A percentile compares a stretch with the other conserved stretches of the same genome.
Conservation (phyloP, 2,797 vertebrate species). For the Myotis findleyi region DNA sequence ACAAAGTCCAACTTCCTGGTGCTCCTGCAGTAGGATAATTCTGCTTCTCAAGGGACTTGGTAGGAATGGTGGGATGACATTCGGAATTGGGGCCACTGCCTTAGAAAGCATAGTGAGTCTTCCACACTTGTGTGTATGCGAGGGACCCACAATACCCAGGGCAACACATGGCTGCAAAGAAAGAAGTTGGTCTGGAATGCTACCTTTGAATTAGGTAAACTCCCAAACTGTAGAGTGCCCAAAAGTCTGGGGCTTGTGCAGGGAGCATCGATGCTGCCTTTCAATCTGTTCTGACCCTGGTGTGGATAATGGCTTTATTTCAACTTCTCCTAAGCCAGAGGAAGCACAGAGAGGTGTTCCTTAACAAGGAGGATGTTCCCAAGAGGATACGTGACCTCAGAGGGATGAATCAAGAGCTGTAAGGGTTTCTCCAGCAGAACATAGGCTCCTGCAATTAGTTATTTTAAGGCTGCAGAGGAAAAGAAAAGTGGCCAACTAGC, state of each 20-base stretch:
- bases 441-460: background rate
- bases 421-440: background rate
- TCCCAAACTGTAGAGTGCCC: too few species aligned
- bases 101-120: background rate
- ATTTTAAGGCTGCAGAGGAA: background rate
- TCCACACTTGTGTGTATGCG: rapidly evolving
- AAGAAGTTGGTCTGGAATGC: background rate
- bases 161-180: rapidly evolving
- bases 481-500: background rate
- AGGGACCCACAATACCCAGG: too few species aligned
- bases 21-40: rapidly evolving
- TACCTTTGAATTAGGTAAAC: too few species aligned
- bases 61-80: rapidly evolving
- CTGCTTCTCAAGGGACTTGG: background rate
- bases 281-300: too few species aligned
- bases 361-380: background rate
- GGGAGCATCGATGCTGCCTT: rapidly evolving
- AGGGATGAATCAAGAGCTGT: rapidly evolving
- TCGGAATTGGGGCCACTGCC: rapidly evolving
- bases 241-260: background rate
- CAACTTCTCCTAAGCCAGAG: background rate
- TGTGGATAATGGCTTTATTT: background rate
- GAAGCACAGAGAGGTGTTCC: background rate
- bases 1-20: background rate
- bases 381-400: background rate